phyloP scores from a whole-genome alignment of 1,140 invertebrate species.

The Panagrolaimus sp. region DNA sequence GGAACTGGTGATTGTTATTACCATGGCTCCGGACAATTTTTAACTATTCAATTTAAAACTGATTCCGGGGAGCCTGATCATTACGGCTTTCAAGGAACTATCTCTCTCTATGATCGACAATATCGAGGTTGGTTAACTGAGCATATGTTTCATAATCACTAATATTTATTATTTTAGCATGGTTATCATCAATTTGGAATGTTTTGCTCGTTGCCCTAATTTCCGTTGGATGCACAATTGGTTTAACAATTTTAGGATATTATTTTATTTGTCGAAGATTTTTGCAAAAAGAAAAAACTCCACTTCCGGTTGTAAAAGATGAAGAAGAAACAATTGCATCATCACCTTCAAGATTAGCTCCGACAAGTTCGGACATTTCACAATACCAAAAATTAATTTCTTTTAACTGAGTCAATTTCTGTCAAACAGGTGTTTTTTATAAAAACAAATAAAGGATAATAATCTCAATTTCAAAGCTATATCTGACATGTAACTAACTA shows the following conservation, averaged over 20 bases:
- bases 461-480: too few relatives aligned
- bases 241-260: background rate
- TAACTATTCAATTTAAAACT: conserved; percentile 30
- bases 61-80: conserved; percentile 24
- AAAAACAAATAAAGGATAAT: too few relatives aligned
- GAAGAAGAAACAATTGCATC: conserved; percentile 16
- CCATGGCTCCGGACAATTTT: conserved; percentile 13
- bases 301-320: background rate
- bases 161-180: background rate
- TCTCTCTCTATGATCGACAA: conserved; percentile 12
- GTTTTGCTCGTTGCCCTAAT: background rate
- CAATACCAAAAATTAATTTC: too few relatives aligned
- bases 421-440: too few relatives aligned
- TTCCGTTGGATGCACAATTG: background rate
- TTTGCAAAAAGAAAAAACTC: conserved; percentile 2
- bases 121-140: background rate
- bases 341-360: too few relatives aligned
- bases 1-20: conserved; percentile 24
- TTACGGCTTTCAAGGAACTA: conserved; percentile 37
- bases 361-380: too few relatives aligned
- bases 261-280: background rate
- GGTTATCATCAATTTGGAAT: background rate
- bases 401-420: too few relatives aligned
- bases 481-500: too few relatives aligned
- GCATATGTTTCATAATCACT: background rate